Evolutionary conservation across 2,797 vertebrate genomes (phyloP), one percentile per base, ranked within the genome.

Genomic region (Bufotes viridis): DNA sequence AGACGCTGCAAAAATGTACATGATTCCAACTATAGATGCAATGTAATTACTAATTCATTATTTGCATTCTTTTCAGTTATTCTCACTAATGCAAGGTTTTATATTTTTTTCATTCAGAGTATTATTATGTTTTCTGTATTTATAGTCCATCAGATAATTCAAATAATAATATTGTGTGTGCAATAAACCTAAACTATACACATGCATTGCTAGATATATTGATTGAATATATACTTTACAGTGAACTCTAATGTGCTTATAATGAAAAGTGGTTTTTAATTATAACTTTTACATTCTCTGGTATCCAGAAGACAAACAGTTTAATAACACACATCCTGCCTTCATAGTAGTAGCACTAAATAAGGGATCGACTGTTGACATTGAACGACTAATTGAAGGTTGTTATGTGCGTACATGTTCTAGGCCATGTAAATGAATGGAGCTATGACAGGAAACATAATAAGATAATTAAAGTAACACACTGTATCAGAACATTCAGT

Each of bases 231-330:
- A 42, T 42, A 42, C 18, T n/a, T 75, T 42, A 75, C 42, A 51
- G 42, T 75, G 42, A 75, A 75, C 72, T 75, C 72, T 3, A 20
- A 17, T 3, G 34, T 49, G 5, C 42, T 75, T 75, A 51, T 53
- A 75, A 75, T 51, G 49, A 75, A 53, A 75, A 75, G 70, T 74
- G 70, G 7, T 74, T 74, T 74, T 74, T 74, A 74, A 74, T 74
- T 74, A 49, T 20, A 42, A 74, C 49, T 75, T 53, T 75, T 75
- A 75, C 49, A 51, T 51, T n/a, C 72, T 53, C 42, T 22, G 11
- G 42, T 53, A n/a, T 51, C 9, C n/a, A 75, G 72, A 75, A 51
- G 72, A 75, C 72, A 75, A 75, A 75, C 72, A 22, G 42, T 75
- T 75, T 75, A 75, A 75, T 75, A 75, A 75, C 20, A 22, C 11